phyloP scores from a whole-genome alignment of 2,113 vertebrate species.

The Dicerorhinus sumatrensis region DNA sequence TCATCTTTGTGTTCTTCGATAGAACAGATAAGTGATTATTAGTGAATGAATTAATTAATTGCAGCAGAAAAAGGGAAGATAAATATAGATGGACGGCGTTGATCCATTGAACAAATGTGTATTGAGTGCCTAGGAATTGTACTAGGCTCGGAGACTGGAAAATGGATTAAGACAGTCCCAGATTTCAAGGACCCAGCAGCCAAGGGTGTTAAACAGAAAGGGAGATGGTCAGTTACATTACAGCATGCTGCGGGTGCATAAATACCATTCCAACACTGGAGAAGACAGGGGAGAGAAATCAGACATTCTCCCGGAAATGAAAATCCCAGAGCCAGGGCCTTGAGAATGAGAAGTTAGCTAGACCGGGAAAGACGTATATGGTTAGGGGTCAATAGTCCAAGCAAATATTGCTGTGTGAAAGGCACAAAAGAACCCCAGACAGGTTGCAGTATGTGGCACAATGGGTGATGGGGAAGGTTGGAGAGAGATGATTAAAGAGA shows the following conservation, averaged over 20 bases:
- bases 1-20: background rate
- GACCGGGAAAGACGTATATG: background rate
- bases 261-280: background rate
- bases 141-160: background rate
- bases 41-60: background rate
- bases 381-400: background rate
- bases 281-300: background rate
- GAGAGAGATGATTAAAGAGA: background rate
- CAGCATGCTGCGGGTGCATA: background rate
- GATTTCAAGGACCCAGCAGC: background rate
- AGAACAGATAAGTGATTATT: background rate
- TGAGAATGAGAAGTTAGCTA: background rate
- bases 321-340: background rate
- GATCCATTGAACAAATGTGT: background rate
- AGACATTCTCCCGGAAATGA: background rate
- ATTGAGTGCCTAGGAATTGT: background rate
- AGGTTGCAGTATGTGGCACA: background rate
- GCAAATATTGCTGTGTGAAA: background rate
- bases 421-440: background rate
- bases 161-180: background rate
- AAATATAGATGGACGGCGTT: background rate
- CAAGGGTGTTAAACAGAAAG: background rate
- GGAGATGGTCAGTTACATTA: background rate
- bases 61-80: background rate
- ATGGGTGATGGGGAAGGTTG: background rate